phyloP scores from a whole-genome alignment of 2,113 vertebrate species.

The Octodon degus region DNA sequence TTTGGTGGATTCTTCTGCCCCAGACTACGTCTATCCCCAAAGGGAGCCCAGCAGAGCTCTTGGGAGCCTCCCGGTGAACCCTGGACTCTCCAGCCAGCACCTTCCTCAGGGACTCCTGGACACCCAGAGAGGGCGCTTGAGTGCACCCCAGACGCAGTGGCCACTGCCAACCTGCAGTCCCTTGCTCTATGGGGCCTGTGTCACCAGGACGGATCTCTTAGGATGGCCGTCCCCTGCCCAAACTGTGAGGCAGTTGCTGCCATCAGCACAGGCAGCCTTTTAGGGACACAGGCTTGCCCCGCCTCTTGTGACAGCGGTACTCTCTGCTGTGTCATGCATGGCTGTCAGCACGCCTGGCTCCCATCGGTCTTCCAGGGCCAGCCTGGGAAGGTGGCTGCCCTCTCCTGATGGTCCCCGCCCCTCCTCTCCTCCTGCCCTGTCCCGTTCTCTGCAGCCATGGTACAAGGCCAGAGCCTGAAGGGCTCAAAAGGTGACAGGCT shows the following conservation, averaged over 20 bases:
- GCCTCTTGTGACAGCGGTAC: background rate
- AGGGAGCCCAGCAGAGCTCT: background rate
- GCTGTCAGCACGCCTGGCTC: background rate
- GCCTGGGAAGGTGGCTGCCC: background rate
- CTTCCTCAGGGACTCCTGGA: background rate
- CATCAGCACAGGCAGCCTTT: too few species aligned
- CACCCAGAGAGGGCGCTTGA: background rate
- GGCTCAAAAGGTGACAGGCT: too few species aligned
- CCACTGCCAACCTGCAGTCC: accelerated
- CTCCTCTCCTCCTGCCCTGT: too few species aligned
- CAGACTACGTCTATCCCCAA: background rate
- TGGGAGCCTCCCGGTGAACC: background rate
- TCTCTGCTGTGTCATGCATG: background rate
- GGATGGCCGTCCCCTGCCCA: background rate
- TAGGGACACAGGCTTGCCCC: accelerated
- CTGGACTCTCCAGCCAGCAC: accelerated
- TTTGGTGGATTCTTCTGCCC: background rate
- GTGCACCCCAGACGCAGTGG: too few species aligned
- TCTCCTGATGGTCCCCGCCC: background rate
- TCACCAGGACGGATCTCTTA: background rate
- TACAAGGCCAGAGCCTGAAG: accelerated
- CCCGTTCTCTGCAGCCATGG: background rate
- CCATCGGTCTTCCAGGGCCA: too few species aligned
- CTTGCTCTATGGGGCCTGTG: background rate
- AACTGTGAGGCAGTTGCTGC: accelerated